phyloP scores from a whole-genome alignment of 1,140 invertebrate species.

The Procambarus virginalis region DNA sequence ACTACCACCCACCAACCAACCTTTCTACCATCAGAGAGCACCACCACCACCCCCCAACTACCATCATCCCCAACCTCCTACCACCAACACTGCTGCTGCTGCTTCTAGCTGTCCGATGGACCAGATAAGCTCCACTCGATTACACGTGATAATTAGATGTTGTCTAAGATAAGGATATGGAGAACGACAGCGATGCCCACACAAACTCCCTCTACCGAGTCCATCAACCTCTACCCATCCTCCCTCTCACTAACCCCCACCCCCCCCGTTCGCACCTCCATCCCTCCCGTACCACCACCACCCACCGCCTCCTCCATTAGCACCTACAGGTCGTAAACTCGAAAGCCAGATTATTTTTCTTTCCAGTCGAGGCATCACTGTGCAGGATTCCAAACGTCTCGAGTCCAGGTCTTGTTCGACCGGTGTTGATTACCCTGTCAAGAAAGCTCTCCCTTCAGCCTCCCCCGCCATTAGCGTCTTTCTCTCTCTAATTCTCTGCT shows the following conservation, averaged over 20 bases:
- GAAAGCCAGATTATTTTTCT: neutral
- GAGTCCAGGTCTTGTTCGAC: too few relatives aligned
- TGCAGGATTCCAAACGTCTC: too few relatives aligned
- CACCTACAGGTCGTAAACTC: conserved; percentile 46
- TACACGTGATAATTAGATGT: conserved; percentile 61
- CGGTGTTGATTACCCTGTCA: too few relatives aligned
- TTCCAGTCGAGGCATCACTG: neutral
- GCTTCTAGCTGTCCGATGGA: conserved; percentile 9
- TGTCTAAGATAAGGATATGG: conserved; percentile 34
- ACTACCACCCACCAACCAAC: too few relatives aligned
- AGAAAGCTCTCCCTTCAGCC: too few relatives aligned
- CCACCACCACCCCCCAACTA: too few relatives aligned
- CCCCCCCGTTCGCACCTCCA: neutral
- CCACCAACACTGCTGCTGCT: too few relatives aligned
- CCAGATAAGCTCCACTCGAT: conserved; percentile 42
- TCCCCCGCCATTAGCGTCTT: too few relatives aligned
- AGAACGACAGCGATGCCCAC: neutral
- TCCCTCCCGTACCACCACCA: neutral
- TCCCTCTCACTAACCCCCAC: neutral
- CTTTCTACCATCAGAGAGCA: too few relatives aligned
- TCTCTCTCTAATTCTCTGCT: too few relatives aligned
- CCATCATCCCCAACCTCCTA: too few relatives aligned
- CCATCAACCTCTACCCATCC: neutral
- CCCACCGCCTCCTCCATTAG: conserved; percentile 45
- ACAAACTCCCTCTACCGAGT: too few relatives aligned